Percentiles rank a stretch among this genome's conserved stretches.
These are phyloP conservation scores for Acropternis orthonyx DNA, from an alignment of 2,797 vertebrate species.

Conservation along the genomic window DNA sequence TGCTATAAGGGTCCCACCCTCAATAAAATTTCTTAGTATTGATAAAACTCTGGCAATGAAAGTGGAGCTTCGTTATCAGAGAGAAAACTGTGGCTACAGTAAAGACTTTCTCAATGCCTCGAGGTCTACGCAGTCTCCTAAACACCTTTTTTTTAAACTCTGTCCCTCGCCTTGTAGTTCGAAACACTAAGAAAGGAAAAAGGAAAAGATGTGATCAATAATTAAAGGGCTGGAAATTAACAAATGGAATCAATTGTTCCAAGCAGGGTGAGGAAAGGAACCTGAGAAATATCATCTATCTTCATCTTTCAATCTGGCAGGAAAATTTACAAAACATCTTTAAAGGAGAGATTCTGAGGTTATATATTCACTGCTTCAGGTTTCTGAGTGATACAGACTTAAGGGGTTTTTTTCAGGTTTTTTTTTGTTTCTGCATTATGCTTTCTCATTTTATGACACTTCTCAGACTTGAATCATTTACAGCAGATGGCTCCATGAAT, in stretches of 20 bases:
- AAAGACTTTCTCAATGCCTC: not conserved
- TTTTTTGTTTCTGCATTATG: constrained; percentile 2
- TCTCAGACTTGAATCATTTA: constrained; percentile 57
- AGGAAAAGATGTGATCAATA: constrained; percentile 31
- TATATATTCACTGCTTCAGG: constrained; percentile 3
- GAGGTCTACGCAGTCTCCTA: not conserved
- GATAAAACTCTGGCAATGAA: not conserved
- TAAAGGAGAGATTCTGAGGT: not conserved
- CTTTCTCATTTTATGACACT: constrained; percentile 55
- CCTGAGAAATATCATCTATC: constrained; percentile 45
- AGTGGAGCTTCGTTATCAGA: not conserved
- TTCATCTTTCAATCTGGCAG: constrained; percentile 46
- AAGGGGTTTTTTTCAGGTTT: not conserved
- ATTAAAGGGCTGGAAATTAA: constrained; percentile 46
- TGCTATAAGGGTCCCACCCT: not conserved
- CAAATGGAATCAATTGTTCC: constrained; percentile 54
- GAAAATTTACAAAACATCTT: constrained; percentile 31
- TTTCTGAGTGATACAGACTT: constrained; percentile 23
- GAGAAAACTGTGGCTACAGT: not conserved
- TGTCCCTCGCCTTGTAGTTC: not conserved
- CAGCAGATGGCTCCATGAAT: constrained; percentile 59
- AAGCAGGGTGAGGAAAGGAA: constrained; percentile 26
- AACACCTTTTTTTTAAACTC: not conserved
- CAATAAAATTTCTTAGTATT: not conserved
- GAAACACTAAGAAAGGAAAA: not conserved